A percentile compares a stretch with the other conserved stretches of the same genome.
These are phyloP conservation scores for Micrasema minimum DNA, from an alignment of 1,140 invertebrate genomes.

Conservation along the genomic window DNA sequence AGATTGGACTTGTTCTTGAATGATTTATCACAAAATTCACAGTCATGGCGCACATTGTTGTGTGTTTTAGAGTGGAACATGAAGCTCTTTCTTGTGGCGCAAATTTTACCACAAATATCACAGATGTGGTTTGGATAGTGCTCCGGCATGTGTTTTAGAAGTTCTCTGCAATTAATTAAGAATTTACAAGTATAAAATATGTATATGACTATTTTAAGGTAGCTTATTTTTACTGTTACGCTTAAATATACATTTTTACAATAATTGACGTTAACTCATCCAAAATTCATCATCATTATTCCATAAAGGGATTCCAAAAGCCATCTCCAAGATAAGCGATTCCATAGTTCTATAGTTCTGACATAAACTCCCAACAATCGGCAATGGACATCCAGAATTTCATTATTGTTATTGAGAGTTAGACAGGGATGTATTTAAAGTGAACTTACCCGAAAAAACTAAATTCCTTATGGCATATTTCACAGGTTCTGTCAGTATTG, in stretches of 20 bases:
- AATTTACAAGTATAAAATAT: not conserved
- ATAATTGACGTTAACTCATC: too few species aligned
- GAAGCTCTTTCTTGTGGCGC: conserved; percentile 50
- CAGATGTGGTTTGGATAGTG: conserved; percentile 53
- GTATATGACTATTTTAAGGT: too few species aligned
- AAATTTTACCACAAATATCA: conserved; percentile 51
- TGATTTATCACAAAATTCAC: conserved; percentile 47
- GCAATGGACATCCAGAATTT: too few species aligned
- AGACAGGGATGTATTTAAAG: too few species aligned
- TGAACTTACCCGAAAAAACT: conserved; percentile 48
- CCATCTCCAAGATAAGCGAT: not conserved
- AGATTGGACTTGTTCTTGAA: conserved; percentile 51
- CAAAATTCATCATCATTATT: not conserved
- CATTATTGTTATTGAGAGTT: too few species aligned
- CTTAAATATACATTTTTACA: too few species aligned
- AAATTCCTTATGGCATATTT: conserved; percentile 51
- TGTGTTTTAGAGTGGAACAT: conserved; percentile 47
- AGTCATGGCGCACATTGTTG: conserved; percentile 40
- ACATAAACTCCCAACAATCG: not conserved
- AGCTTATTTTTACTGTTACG: too few species aligned
- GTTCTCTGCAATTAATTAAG: conserved; percentile 39
- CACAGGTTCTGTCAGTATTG: conserved; percentile 49
- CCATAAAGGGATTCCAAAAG: not conserved
- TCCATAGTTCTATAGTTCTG: too few species aligned
- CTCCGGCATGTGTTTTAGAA: conserved; percentile 51